A percentile compares a stretch with the other conserved stretches of the same genome.
These are phyloP conservation scores for Montipora foliosa DNA, from an alignment of 64 coral and sea anemone genomes.

Conservation along the genomic window DNA sequence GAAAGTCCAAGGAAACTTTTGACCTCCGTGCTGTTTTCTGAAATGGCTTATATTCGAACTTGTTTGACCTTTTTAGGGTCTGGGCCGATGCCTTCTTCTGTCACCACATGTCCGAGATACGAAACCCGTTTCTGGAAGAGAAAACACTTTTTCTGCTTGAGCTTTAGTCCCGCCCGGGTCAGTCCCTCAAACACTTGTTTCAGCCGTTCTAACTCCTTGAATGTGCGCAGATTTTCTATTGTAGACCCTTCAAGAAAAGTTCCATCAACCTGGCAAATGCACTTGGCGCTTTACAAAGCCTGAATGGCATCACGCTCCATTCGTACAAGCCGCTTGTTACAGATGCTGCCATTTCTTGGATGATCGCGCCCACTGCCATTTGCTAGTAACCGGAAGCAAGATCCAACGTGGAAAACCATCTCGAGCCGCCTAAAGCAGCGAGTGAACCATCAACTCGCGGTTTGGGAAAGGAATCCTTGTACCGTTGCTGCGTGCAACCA, in stretches of 20 bases:
- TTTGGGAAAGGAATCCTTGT: not conserved
- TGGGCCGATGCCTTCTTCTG: not conserved
- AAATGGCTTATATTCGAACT: constrained; percentile 1
- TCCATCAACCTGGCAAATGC: too few species aligned
- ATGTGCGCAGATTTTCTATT: not conserved
- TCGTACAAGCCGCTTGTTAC: not conserved
- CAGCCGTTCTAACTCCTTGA: too few species aligned
- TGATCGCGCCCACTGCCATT: too few species aligned
- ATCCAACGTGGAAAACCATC: too few species aligned
- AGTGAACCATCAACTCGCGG: not conserved
- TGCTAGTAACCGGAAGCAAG: too few species aligned
- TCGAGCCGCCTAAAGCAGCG: not conserved
- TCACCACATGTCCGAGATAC: not conserved
- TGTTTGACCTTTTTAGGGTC: not conserved
- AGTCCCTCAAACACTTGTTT: too few species aligned
- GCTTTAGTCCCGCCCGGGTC: too few species aligned
- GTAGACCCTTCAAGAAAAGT: not conserved
- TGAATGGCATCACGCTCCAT: not conserved
- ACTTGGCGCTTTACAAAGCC: too few species aligned
- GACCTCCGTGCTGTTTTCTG: constrained; percentile 3
- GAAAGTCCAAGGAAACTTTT: not conserved
- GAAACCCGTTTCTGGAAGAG: not conserved
- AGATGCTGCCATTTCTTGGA: too few species aligned
- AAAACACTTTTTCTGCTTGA: too few species aligned
- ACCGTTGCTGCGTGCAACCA: not conserved